Evolutionary conservation across 1,140 invertebrate genomes (phyloP), one percentile per base, ranked within the genome.

Genomic region (Drosophila pectinifera): DNA sequence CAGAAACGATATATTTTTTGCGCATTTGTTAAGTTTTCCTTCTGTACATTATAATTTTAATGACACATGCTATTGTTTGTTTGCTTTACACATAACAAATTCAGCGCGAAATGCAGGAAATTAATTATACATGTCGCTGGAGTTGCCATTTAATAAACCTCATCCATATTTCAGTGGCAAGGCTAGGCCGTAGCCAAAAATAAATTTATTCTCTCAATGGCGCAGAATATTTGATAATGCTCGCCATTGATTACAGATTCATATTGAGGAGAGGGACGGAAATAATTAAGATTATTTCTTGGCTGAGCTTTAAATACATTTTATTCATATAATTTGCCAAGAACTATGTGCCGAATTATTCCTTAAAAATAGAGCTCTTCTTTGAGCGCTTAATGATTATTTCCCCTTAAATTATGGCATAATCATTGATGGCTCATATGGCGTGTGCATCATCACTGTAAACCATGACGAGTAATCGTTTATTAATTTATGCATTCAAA

Each of bases 401-500:
- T 24, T 31, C 6, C 22, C 39, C 49, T 54, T 57, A 20, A 56
- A 73, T 55, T 42, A 39, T 6, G 28, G 26, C 13, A 18, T 34
- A 14, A 72, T 51, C 49, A 56, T 48, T 63, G 43, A 61, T 64
- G 51, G 51, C 28, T 24, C 28, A 22, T 8, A 16, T 22, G 22
- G 6, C 41, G 46, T 56, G 49, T 43, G 46, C 34, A 39, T 41
- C 57, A 28, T 16, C 28, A 38, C 36, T 22, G 22, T 39, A 45
- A 24, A 36, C 46, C 13, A 51, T 36, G 41, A 20, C 36, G 39
- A 45, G 31, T 41, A 54, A 62, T 55, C 63, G 39, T 18, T 73
- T 64, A 68, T 75, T 88, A 82, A 88, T 83, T 79, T 82, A 88
- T 86, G 83, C 79, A 88, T 82, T 88, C 75, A 61, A 88, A 38